These are phyloP conservation scores for Holacanthus passer DNA, from an alignment of 2,113 vertebrate species.

Conservation along the genomic window DNA sequence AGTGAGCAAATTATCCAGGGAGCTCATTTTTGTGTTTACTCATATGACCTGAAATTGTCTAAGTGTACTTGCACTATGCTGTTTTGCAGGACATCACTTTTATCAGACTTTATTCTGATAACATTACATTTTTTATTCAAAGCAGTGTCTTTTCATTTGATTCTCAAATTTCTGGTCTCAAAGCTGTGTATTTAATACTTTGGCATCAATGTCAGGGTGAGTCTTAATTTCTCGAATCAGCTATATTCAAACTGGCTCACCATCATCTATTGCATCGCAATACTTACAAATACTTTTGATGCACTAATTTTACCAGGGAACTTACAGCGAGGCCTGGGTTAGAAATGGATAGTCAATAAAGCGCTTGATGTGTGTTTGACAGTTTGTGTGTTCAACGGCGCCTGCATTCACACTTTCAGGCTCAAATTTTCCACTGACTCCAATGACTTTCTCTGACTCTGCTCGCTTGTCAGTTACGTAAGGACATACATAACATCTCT, in stretches of 20 bases:
- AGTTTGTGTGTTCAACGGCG: background rate
- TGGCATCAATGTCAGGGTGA: background rate
- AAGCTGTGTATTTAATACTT: background rate
- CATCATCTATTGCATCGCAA: background rate
- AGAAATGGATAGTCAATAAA: background rate
- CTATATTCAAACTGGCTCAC: background rate
- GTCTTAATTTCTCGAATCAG: background rate
- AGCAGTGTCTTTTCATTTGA: background rate
- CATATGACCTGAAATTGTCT: background rate
- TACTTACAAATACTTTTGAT: background rate
- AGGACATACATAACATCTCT: slow-evolving; percentile 5
- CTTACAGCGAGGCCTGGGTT: background rate
- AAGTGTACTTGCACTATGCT: background rate
- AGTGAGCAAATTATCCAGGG: background rate
- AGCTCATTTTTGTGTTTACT: background rate
- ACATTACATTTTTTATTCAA: background rate
- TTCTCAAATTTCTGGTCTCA: background rate
- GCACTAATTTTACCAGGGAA: background rate
- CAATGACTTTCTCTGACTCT: slow-evolving; percentile 7
- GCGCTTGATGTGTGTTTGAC: background rate
- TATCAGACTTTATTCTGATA: background rate
- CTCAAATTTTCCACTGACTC: background rate
- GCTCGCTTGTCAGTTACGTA: slow-evolving; percentile 7
- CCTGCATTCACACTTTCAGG: background rate
- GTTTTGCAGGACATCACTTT: too few relatives aligned